Conservation (phyloP, 2,113 vertebrate species). For the Apodemus speciosus region DNA sequence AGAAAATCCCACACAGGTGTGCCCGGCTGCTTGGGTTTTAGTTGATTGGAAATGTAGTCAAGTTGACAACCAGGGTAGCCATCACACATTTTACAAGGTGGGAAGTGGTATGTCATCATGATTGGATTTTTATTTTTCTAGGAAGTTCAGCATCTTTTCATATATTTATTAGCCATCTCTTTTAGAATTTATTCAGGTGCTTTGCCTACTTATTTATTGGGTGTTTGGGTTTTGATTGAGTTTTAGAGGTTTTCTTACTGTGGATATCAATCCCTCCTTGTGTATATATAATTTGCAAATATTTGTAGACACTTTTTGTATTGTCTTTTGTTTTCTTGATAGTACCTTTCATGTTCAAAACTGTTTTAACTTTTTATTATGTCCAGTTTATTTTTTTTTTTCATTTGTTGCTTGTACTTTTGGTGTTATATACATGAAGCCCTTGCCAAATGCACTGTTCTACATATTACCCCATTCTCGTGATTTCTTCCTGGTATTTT, state of each 20-base stretch:
- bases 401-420: not conserved
- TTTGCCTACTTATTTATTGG: not conserved
- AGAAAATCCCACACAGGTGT: not conserved
- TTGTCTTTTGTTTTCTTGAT: constrained; percentile 18
- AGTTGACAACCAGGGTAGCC: not conserved
- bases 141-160: not conserved
- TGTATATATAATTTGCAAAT: constrained; percentile 14
- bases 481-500: not conserved
- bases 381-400: not conserved
- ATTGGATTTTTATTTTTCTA: not conserved
- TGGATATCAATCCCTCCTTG: not conserved
- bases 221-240: not conserved
- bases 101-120: not conserved
- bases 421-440: not conserved
- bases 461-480: not conserved
- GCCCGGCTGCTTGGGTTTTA: not conserved
- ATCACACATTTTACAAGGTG: not conserved
- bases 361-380: not conserved
- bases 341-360: not conserved
- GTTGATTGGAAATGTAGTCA: not conserved
- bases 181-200: not conserved
- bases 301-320: not conserved
- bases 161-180: not conserved
- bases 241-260: not conserved
- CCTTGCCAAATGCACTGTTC: not conserved